A percentile compares a stretch with the other conserved stretches of the same genome.
phyloP scores from a whole-genome alignment of 2,888 invertebrate species.

The Amphipoea oculea region DNA sequence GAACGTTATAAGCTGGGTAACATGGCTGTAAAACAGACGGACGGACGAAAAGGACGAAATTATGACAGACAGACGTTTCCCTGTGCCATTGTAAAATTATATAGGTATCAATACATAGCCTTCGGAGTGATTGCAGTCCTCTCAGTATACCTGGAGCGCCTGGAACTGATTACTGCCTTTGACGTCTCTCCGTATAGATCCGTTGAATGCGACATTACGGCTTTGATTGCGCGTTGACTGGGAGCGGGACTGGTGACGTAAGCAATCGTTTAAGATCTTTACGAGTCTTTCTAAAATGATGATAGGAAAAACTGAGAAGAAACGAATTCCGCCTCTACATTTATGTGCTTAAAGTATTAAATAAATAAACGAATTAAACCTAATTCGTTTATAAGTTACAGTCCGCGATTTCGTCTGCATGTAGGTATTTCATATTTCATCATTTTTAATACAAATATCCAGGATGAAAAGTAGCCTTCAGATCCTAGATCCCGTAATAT shows the following conservation, averaged over 20 bases:
- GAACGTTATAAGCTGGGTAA: neutral
- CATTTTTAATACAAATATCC: neutral
- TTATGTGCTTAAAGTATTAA: too few species aligned
- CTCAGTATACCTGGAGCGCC: neutral
- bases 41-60: neutral
- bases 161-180: conserved; percentile 55
- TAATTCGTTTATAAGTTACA: too few species aligned
- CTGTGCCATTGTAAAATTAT: conserved; percentile 1
- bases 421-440: neutral
- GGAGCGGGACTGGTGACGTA: conserved; percentile 21
- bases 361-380: too few species aligned
- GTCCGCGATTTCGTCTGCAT: neutral
- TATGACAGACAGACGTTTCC: neutral
- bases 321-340: too few species aligned
- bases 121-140: conserved; percentile 16
- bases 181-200: conserved; percentile 21
- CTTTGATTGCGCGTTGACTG: conserved; percentile 39
- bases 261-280: conserved; percentile 20
- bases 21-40: neutral
- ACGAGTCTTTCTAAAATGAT: neutral
- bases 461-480: neutral
- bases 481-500: neutral
- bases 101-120: neutral
- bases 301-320: neutral
- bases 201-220: conserved; percentile 45